Conservation (phyloP, 1,140 invertebrate species). For the Apocrypta bakeri region DNA sequence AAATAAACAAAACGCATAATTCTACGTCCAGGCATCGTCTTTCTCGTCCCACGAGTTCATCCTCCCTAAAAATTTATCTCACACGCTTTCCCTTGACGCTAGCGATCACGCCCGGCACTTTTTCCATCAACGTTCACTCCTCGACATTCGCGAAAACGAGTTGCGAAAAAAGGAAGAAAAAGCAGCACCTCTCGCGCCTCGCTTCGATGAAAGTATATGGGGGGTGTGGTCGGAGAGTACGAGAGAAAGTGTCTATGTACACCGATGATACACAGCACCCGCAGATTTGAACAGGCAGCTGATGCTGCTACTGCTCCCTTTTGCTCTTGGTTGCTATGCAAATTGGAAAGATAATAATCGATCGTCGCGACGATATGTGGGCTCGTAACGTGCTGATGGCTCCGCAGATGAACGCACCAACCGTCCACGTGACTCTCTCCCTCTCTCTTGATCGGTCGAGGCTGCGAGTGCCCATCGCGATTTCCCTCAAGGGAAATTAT, state of each 20-base stretch:
- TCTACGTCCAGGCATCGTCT: constrained; percentile 21
- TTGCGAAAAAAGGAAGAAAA: constrained; percentile 33
- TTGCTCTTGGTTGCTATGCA: constrained; percentile 70
- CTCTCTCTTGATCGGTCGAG: constrained; percentile 47
- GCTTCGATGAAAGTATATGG: neutral
- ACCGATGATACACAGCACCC: neutral
- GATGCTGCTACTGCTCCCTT: neutral
- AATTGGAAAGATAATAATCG: constrained; percentile 76
- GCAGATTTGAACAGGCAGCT: constrained; percentile 68
- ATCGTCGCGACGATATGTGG: constrained; percentile 60
- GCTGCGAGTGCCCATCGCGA: constrained; percentile 64
- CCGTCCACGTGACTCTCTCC: constrained; percentile 66
- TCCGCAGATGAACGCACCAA: constrained; percentile 62
- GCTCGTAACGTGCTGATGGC: constrained; percentile 65
- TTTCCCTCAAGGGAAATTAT: constrained; percentile 76
- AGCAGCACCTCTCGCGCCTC: neutral
- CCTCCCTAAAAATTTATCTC: neutral
- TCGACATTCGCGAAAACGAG: constrained; percentile 41
- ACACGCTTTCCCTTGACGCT: neutral
- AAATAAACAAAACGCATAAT: constrained; percentile 49
- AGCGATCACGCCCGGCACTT: neutral
- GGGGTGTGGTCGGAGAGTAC: neutral
- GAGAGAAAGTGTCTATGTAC: constrained; percentile 50
- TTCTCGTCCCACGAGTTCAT: neutral
- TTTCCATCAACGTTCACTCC: neutral